Evolutionary conservation across 2,888 invertebrate species (phyloP), one percentile per base, ranked within the genome.

Genomic region (Drosophila recens): DNA sequence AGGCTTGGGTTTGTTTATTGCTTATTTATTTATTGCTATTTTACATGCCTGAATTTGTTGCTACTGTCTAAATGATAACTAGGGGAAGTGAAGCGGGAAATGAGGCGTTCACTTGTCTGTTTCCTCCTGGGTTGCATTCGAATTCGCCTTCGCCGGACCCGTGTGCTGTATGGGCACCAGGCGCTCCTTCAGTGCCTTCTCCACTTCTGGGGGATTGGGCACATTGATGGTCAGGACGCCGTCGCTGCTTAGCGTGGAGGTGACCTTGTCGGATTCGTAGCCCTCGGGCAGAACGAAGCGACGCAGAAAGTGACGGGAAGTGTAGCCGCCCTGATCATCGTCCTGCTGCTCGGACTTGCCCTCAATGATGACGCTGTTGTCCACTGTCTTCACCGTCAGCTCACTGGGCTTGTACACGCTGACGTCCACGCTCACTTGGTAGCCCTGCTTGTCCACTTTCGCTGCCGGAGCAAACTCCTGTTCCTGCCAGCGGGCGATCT

Each of bases 361-460:
- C 91, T 97, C 96, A 11, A 96, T 94, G 64, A 95, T 94, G 53
- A 95, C 94, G 52, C 94, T 94, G 78, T 95, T 95, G 10, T 96
- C 96, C 0, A 95, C 94, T 0, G 96, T 96, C 91, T 96, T 97
- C 33, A 97, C 96, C 0, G 94, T 94, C 51, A 97, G 95, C 90
- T 97, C 97, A 33, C 95, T 95, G 0, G 97, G 96, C 15, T 94
- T 93, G 87, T 96, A 97, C 78, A 96, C 96, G 87, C 95, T 95
- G 0, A 97, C 96, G 88, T 97, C 97, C 77, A 97, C 92, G 75
- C 94, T 94, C n/a, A 96, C 95, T 87, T 95, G 95, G 67, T 95
- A 96, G 68, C 95, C 95, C 79, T 95, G 94, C 6, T 95, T 94
- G 86, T 95, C 95, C 20, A 93, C 76, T 2, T 80, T 85, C 1